Base-by-base conservation (phyloP, 2,113 vertebrate genomes). In the Hypanus sabinus region DNA sequence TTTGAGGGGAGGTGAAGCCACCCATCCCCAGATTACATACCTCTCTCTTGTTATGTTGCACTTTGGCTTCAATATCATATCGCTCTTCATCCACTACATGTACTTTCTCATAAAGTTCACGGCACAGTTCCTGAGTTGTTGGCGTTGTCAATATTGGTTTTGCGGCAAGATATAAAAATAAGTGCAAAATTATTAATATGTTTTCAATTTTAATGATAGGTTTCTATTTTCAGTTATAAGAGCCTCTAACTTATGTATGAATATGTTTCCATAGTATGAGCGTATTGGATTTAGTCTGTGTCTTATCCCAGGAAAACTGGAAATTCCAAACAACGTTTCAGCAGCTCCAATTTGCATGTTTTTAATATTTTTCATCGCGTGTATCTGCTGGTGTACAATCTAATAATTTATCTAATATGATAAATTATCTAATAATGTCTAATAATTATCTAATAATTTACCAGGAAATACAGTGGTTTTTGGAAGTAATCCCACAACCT, bases 61-160 rank as follows among this genome's bases (percentile, higher is more conserved):
- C 98, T 95, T 99, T 99, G 0, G 98, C 98, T 95, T 99, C 98
- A 0, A 99, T 98, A 95, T 99, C 98, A 0, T 99, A 99, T 94
- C 98, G 96, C 95, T 99, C 98, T 94, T 99, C 98, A 36, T 99
- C 98, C 95, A 98, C 98, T 12, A 98, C 96, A 65, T 98, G 97
- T 0, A 98, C 97, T 95, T 98, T 98, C 94, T 97, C 95, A 0
- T 98, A 98, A 81, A 99, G 97, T 95, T 99, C 98, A 94, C 96
- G 96, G 95, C 98, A 99, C 68, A 99, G 96, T n/a, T 98, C 98
- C 98, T 99, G 38, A 36, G 33, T 6, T 83, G 22, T 81, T 46
- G 75, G 68, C 62, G 36, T 27, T 46, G 12, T 6, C 22, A 75
- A 93, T 55, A 16, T 93, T 55, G 10, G 22, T 93, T 93, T 93